Evolutionary conservation across 2,888 invertebrate genomes (phyloP), one percentile per base, ranked within the genome.

Genomic region (Charanyca ferruginea): DNA sequence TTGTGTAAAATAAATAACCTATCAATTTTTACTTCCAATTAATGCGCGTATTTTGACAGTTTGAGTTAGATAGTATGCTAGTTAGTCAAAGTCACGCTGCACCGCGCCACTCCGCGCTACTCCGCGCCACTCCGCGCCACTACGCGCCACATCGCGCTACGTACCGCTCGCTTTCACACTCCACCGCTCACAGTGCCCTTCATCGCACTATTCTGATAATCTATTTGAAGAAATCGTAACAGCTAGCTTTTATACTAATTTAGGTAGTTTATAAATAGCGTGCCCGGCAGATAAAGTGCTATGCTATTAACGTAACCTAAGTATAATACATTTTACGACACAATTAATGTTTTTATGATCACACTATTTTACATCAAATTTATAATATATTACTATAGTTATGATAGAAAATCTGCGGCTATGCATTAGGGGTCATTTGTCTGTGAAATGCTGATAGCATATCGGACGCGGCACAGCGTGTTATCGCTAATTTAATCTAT

Each of bases 401-500:
- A 25, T 28, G 20, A 60, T 53, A 38, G 45, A 44, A 13, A 35
- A 51, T 64, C 18, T 58, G 57, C 20, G 76, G 22, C 53, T 47
- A 42, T 63, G 59, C 63, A 66, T 45, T 44, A 66, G 48, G 51
- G 68, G 70, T 73, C 57, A 72, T 49, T 62, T 38, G 64, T 52
- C 54, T 81, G 59, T 57, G 45, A 66, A 57, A 55, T 60, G 45
- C 44, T 52, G 66, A 70, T 75, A 75, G 42, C 49, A 16, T 58
- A 63, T 64, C 58, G 38, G 41, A 44, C 42, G 53, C 54, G 58
- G 44, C 55, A 51, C 59, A n/a, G 23, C 32, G 54, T 32, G 55
- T 73, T 80, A 80, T 81, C 81, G 42, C 18, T 47, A 61, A 61
- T 65, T 52, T 80, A 77, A 84, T 84, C 74, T 66, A 81, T 79